phyloP scores from a whole-genome alignment of 2,888 invertebrate species.

The Conchocele bisecta region DNA sequence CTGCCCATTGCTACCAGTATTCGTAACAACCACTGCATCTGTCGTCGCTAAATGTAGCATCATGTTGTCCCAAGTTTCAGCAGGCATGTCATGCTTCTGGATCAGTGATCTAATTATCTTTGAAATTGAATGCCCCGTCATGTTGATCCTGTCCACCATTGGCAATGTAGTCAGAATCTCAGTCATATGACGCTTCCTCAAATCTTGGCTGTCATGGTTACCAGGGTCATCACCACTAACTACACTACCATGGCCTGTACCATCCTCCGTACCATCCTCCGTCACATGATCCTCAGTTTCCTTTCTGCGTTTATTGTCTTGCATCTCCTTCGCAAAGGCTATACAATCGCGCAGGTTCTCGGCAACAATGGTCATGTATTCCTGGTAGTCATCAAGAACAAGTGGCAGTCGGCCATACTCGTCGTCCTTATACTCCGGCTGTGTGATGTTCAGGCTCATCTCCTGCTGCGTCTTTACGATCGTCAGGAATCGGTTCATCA shows the following conservation, averaged over 20 bases:
- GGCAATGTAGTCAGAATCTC: too few species aligned
- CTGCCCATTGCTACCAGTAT: too few species aligned
- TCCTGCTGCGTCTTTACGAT: constrained; percentile 55
- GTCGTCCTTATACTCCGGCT: constrained; percentile 56
- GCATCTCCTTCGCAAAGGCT: constrained; percentile 7
- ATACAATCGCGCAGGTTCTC: constrained; percentile 26
- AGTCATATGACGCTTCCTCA: too few species aligned
- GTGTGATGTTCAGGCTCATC: constrained; percentile 40
- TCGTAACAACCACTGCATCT: too few species aligned
- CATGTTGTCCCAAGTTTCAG: constrained; percentile 20
- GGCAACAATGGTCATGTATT: constrained; percentile 32
- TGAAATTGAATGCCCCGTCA: constrained; percentile 1
- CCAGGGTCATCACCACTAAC: too few species aligned
- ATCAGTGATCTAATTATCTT: constrained; percentile 20
- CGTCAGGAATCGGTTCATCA: constrained; percentile 58
- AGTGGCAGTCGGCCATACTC: constrained; percentile 32
- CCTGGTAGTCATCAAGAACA: constrained; percentile 39
- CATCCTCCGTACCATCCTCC: neutral
- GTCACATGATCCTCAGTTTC: neutral
- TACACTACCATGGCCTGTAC: neutral
- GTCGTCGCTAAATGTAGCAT: too few species aligned
- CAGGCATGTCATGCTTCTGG: constrained; percentile 21
- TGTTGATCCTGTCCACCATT: too few species aligned
- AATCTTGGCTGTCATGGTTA: too few species aligned
- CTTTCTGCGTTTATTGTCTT: neutral